Conservation (phyloP, 2,888 invertebrate species). For the Vanessa cardui region DNA sequence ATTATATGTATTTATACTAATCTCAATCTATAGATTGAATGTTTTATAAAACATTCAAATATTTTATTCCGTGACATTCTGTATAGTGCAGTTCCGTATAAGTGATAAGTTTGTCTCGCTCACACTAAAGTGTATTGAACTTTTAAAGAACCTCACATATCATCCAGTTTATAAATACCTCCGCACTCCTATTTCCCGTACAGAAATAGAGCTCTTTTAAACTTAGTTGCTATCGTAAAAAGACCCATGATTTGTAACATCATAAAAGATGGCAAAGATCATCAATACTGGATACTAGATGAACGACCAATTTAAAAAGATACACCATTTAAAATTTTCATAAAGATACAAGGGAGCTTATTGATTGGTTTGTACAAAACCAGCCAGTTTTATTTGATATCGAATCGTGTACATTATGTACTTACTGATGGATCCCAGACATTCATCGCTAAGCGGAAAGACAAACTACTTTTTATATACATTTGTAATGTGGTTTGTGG, state of each 20-base stretch:
- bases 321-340: neutral
- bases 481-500: conserved; percentile 27
- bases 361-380: conserved; percentile 1
- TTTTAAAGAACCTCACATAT: conserved; percentile 55
- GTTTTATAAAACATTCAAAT: too few species aligned
- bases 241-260: neutral
- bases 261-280: neutral
- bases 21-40: too few species aligned
- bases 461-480: conserved; percentile 31
- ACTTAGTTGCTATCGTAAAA: neutral
- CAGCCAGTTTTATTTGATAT: conserved; percentile 39
- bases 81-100: conserved; percentile 48
- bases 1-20: too few species aligned
- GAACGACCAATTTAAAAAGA: conserved; percentile 1
- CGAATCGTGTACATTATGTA: conserved; percentile 45
- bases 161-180: conserved; percentile 37
- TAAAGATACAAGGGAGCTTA: conserved; percentile 1
- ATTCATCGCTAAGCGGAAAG: conserved; percentile 24
- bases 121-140: conserved; percentile 73
- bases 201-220: conserved; percentile 4
- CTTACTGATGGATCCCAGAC: conserved; percentile 15
- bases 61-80: conserved; percentile 44
- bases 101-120: conserved; percentile 70
- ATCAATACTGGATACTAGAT: neutral
- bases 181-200: conserved; percentile 10